These are phyloP conservation scores for Dicycla oo DNA, from an alignment of 2,888 invertebrate genomes.

Conservation along the genomic window DNA sequence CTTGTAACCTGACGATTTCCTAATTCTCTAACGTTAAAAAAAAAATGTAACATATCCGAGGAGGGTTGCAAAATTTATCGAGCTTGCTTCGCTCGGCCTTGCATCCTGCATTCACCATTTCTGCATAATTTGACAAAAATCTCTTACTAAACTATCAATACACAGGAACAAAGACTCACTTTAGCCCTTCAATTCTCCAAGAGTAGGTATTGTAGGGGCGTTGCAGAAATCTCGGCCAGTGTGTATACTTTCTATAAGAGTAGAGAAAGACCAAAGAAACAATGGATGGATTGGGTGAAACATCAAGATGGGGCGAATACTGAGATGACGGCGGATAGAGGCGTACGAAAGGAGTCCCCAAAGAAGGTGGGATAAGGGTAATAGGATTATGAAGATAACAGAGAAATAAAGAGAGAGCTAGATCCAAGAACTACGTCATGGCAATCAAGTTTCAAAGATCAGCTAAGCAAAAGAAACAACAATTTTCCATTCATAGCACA, in stretches of 20 bases:
- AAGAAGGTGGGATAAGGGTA: background rate
- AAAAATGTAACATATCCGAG: no score
- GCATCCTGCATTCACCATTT: no score
- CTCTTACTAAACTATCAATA: no score
- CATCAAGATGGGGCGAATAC: background rate
- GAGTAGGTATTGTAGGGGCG: no score
- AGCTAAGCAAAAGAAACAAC: slow-evolving; percentile 1
- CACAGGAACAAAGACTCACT: no score
- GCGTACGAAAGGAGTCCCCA: background rate
- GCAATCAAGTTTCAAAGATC: slow-evolving; percentile 2
- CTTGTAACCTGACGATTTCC: no score
- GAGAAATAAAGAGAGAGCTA: background rate
- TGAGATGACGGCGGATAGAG: background rate
- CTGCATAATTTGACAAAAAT: no score
- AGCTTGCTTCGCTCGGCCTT: no score
- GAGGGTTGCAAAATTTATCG: no score
- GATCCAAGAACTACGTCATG: background rate
- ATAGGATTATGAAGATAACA: background rate
- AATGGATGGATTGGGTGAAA: background rate
- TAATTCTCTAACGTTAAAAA: no score
- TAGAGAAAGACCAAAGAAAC: background rate
- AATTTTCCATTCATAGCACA: slow-evolving; percentile 26
- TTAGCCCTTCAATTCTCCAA: no score
- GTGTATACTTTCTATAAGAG: background rate
- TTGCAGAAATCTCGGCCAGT: no score